Conservation (phyloP, 1,140 invertebrate species). For the Diorhabda elongata region DNA sequence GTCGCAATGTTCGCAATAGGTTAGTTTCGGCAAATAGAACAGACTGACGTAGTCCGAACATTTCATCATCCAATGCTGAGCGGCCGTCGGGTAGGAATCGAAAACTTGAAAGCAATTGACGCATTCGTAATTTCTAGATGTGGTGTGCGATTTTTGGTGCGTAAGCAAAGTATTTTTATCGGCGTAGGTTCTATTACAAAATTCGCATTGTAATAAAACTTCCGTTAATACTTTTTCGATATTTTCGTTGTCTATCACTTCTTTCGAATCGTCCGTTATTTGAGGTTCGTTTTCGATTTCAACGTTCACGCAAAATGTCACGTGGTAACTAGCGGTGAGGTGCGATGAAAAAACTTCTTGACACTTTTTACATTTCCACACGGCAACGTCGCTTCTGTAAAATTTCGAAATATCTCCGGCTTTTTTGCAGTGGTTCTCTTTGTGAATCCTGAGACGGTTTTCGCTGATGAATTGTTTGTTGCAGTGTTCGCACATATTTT, state of each 20-base stretch:
- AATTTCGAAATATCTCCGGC: conserved; percentile 44
- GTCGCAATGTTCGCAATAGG: conserved; percentile 47
- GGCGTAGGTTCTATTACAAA: conserved; percentile 53
- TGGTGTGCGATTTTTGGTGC: conserved; percentile 51
- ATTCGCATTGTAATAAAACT: conserved; percentile 56
- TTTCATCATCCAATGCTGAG: conserved; percentile 54
- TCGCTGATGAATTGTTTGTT: conserved; percentile 46
- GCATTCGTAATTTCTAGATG: conserved; percentile 55
- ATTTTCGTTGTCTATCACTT: conserved; percentile 3
- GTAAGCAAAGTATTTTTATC: conserved; percentile 48
- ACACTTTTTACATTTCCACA: conserved; percentile 45
- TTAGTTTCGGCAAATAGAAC: conserved; percentile 44
- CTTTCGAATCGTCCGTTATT: background rate
- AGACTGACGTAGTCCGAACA: conserved; percentile 49
- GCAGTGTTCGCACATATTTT: conserved; percentile 43
- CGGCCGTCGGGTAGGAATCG: conserved; percentile 50
- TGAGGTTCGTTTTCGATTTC: conserved; percentile 9
- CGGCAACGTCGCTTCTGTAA: conserved; percentile 44
- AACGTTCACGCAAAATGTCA: conserved; percentile 32
- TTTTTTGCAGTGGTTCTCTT: conserved; percentile 48
- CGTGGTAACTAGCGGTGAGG: conserved; percentile 31
- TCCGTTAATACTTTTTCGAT: conserved; percentile 43
- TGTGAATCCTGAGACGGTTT: conserved; percentile 44
- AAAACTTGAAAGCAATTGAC: conserved; percentile 51
- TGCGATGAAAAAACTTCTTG: conserved; percentile 43